These are phyloP conservation scores for Caradrina kadenii DNA, from an alignment of 2,888 invertebrate species.

Conservation along the genomic window DNA sequence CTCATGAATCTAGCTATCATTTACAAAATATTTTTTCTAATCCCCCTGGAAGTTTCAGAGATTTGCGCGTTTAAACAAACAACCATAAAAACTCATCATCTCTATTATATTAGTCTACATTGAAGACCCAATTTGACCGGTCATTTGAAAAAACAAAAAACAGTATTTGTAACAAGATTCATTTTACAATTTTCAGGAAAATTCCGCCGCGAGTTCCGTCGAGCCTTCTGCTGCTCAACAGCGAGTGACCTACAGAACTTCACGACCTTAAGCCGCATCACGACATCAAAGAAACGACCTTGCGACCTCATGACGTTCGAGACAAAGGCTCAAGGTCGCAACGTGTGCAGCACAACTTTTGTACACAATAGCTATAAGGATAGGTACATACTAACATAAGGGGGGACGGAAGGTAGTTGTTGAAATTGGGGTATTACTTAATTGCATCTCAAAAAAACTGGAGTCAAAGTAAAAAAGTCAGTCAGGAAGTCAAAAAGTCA, in stretches of 20 bases:
- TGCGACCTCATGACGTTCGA: constrained; percentile 63
- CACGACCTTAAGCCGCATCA: constrained; percentile 77
- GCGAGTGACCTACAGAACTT: constrained; percentile 70
- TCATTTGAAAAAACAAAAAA: no score
- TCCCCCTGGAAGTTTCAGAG: no score
- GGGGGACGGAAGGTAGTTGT: background rate
- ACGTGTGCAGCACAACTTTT: constrained; percentile 70
- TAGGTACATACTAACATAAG: constrained; percentile 56
- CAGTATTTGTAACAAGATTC: background rate
- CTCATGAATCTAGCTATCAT: no score
- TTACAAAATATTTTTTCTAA: no score
- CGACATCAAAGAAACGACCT: constrained; percentile 71
- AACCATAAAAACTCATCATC: no score
- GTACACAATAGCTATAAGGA: constrained; percentile 65
- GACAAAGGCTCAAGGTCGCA: constrained; percentile 52
- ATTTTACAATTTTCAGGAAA: constrained; percentile 89
- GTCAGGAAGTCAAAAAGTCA: no score
- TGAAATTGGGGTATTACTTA: constrained; percentile 1
- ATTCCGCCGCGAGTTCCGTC: constrained; percentile 93
- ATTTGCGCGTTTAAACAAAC: no score
- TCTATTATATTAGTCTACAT: no score
- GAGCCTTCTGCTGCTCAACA: constrained; percentile 86
- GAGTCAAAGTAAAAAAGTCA: background rate
- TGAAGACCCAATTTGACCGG: no score
- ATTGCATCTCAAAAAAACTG: constrained; percentile 16